These are phyloP conservation scores for Aporrectodea caliginosa DNA, from an alignment of 1,140 invertebrate species.

Conservation along the genomic window DNA sequence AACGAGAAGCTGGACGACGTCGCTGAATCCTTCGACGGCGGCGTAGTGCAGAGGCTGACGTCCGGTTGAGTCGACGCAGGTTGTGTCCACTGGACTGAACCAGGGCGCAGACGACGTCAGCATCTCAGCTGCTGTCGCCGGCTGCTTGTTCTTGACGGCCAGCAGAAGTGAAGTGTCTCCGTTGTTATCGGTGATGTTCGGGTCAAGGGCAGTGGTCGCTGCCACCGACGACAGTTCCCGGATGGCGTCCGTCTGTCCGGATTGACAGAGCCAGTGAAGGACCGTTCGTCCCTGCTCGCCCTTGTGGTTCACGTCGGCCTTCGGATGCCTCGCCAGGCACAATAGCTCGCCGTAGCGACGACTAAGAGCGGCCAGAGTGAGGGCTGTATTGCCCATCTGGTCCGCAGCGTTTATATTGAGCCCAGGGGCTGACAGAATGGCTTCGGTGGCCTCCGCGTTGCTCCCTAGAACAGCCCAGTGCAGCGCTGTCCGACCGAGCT, in stretches of 20 bases:
- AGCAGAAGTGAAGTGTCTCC: constrained; percentile 24
- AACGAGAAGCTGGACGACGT: not conserved
- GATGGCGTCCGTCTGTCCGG: not conserved
- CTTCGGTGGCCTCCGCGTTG: not conserved
- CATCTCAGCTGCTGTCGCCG: constrained; percentile 11
- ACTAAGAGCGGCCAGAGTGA: not conserved
- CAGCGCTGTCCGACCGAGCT: constrained; percentile 11
- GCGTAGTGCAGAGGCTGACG: not conserved
- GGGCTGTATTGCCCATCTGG: not conserved
- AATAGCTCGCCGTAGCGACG: not conserved
- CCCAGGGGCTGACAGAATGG: constrained; percentile 3
- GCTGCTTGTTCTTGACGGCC: constrained; percentile 19
- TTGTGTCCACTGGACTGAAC: not conserved
- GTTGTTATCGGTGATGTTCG: constrained; percentile 21
- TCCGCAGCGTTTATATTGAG: not conserved
- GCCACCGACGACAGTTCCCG: not conserved
- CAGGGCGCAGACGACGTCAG: not conserved
- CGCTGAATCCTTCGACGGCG: not conserved
- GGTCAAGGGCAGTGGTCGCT: not conserved
- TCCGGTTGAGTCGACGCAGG: not conserved
- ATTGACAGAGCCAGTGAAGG: not conserved
- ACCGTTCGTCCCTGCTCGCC: not conserved
- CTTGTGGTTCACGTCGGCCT: not conserved
- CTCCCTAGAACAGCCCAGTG: constrained; percentile 23
- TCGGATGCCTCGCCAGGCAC: not conserved